Conservation (phyloP, 64 coral and sea anemone species). For the Montipora cactus region DNA sequence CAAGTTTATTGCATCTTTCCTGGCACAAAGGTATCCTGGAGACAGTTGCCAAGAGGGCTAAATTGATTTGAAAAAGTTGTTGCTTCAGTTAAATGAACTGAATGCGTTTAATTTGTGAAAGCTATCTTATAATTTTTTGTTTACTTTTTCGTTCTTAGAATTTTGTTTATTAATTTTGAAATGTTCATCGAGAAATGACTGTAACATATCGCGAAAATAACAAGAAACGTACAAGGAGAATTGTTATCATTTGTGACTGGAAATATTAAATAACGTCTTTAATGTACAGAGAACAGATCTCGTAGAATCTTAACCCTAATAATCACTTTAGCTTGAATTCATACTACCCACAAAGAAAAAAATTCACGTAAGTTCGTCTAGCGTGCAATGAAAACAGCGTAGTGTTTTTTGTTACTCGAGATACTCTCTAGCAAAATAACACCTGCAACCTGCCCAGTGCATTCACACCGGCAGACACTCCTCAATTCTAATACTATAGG, state of each 20-base stretch:
- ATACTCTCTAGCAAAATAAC: background rate
- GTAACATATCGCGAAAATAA: no score
- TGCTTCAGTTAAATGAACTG: background rate
- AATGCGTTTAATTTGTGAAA: no score
- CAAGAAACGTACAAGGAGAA: no score
- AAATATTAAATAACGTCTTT: background rate
- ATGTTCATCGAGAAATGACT: background rate
- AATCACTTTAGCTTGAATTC: background rate
- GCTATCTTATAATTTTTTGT: no score
- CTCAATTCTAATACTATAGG: background rate
- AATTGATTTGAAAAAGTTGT: background rate
- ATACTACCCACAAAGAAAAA: no score
- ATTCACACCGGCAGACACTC: background rate
- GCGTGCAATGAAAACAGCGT: no score
- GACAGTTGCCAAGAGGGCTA: background rate
- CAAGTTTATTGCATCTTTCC: constrained; percentile 20
- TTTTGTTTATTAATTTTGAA: background rate
- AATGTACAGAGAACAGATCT: background rate
- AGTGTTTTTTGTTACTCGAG: no score
- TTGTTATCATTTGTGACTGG: no score
- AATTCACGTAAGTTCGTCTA: no score
- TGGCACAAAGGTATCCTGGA: background rate
- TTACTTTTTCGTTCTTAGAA: no score
- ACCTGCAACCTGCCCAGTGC: background rate
- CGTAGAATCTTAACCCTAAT: background rate